Conservation (phyloP, 2,113 vertebrate genomes). For the Cyanocitta stelleri region DNA sequence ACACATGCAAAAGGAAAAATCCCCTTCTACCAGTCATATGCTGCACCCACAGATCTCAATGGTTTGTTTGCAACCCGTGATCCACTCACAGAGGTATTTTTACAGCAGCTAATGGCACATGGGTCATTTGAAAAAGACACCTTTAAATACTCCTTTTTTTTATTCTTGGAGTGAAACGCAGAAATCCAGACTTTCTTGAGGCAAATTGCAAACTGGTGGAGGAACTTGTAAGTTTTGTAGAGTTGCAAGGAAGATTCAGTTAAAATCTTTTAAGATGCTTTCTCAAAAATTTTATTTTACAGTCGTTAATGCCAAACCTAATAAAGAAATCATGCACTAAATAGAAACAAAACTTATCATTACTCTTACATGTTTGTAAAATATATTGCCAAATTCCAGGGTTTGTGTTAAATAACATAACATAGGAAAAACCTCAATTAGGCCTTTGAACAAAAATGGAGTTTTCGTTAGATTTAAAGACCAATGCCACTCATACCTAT, state of each 20-base stretch:
- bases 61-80: neutral
- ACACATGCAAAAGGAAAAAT: slow-evolving; percentile 14
- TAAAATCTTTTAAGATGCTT: neutral
- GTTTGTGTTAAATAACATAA: neutral
- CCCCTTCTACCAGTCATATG: neutral
- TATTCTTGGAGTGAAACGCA: neutral
- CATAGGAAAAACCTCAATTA: neutral
- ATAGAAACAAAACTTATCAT: neutral
- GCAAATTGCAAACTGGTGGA: neutral
- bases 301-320: neutral
- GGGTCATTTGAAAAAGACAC: neutral
- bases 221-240: neutral
- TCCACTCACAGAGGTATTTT: neutral
- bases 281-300: neutral
- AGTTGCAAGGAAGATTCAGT: neutral
- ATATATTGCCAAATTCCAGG: neutral
- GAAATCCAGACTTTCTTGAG: neutral
- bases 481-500: neutral
- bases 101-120: neutral
- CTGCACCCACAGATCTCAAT: neutral
- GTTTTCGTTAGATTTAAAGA: neutral
- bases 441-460: neutral
- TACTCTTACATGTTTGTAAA: neutral
- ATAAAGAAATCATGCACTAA: neutral
- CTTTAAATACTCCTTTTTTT: neutral